Base-by-base conservation (phyloP, 2,888 invertebrate genomes). In the Himalopsyche anomala region DNA sequence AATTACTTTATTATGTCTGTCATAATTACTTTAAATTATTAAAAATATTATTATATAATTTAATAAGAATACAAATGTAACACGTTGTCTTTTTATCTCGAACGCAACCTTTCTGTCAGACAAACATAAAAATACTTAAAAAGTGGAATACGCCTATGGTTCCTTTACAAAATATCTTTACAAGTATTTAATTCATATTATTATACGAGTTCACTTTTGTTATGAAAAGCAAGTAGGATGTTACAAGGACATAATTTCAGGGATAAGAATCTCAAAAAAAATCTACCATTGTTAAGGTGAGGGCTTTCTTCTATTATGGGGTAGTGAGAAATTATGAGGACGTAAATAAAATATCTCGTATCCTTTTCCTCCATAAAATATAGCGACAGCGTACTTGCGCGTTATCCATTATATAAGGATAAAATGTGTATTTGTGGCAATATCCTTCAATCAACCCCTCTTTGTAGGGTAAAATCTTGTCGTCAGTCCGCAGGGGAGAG, bases 341-440 rank as follows among this genome's bases (percentile, higher is more conserved):
- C 80, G 82, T 86, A 86, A 86, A 86, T 86, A 86, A 86, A 86
- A 86, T 86, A 86, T 86, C 86, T 84, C 84, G 84, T 84, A 84
- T 86, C 84, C 86, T 56, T 42, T 80, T 62, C 81, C 84, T 81
- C 42, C 51, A 86, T 83, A 81, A 84, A 84, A 81, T 54, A 84
- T 82, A 86, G 74, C 79, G 81, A 74, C 84, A 38, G 62, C 62
- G 83, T 83, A 74, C 74, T 74, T 36, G 74, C 74, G 74, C 74
- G 74, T 74, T 74, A 74, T 74, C 74, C 74, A 74, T 74, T 74
- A 74, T 74, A 74, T 74, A 74, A 74, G 74, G 74, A 84, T 79
- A 62, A 74, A 83, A 85, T 82, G 84, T 84, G 82, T 84, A 84
- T 84, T 86, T 81, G 42, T 45, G 84, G 84, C 74, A 54, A 84